Evolutionary conservation across 2,888 invertebrate genomes (phyloP).

Genomic region (Catocala fraxini): DNA sequence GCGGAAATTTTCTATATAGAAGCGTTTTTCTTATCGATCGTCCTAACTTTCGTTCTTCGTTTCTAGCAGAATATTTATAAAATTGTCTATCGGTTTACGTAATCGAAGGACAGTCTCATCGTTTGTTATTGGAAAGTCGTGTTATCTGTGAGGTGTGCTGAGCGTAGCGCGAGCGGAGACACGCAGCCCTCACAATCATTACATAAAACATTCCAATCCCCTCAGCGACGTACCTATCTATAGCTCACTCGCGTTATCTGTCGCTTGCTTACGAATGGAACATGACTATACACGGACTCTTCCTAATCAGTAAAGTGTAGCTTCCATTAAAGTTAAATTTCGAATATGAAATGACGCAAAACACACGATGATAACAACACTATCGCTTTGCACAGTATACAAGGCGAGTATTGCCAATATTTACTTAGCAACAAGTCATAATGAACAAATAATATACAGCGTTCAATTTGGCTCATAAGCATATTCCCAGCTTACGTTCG

Average conservation of each 20-base stretch:
- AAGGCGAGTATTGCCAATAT: constrained; percentile 39
- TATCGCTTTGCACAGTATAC: constrained; percentile 21
- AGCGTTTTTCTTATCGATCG: constrained; percentile 75
- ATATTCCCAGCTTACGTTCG: constrained; percentile 35
- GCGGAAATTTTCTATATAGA: constrained; percentile 64
- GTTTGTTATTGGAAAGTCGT: constrained; percentile 68
- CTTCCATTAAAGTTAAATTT: background rate
- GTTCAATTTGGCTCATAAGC: constrained; percentile 47
- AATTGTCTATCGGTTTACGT: constrained; percentile 77
- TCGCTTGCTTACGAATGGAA: constrained; percentile 34
- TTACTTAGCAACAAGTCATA: constrained; percentile 54
- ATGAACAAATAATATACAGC: constrained; percentile 45
- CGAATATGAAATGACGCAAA: background rate
- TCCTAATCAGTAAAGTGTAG: background rate
- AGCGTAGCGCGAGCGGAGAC: constrained; percentile 31
- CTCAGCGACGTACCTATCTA: constrained; percentile 41
- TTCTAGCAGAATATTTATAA: constrained; percentile 71
- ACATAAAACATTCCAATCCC: constrained; percentile 62
- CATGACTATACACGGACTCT: background rate
- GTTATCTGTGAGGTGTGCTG: constrained; percentile 66
- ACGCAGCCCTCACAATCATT: constrained; percentile 56
- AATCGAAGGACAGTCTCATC: constrained; percentile 69
- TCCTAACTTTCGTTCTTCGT: constrained; percentile 50
- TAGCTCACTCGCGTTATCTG: constrained; percentile 42
- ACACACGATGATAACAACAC: constrained; percentile 11